phyloP scores from a whole-genome alignment of 2,888 invertebrate genomes.

The Sthenelais limicola region DNA sequence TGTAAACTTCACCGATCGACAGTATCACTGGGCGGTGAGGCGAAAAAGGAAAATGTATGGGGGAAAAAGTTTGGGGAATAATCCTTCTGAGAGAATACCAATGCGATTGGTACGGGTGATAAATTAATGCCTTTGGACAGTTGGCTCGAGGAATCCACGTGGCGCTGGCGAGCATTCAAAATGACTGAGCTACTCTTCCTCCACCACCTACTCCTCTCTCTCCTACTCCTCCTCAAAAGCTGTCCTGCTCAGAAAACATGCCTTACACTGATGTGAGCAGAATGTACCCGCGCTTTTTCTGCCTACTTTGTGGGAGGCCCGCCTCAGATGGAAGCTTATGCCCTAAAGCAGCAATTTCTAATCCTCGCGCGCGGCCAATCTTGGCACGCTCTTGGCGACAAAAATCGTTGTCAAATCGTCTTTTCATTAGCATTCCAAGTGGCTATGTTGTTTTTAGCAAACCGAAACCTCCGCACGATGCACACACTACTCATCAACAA shows the following conservation, averaged over 20 bases:
- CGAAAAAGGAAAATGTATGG: conserved; percentile 10
- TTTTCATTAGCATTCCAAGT: conserved; percentile 38
- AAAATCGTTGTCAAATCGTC: conserved; percentile 36
- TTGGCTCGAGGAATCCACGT: conserved; percentile 24
- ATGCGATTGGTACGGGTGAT: conserved; percentile 29
- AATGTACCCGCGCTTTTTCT: conserved; percentile 19
- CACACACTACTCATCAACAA: neutral
- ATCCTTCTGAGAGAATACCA: conserved; percentile 37
- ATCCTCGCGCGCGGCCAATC: conserved; percentile 26
- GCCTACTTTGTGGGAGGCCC: neutral
- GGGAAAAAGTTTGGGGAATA: conserved; percentile 24
- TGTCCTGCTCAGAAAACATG: conserved; percentile 13
- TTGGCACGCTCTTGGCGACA: conserved; percentile 15
- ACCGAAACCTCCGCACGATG: too few relatives aligned
- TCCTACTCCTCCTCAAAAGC: conserved; percentile 26
- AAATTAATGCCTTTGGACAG: conserved; percentile 36
- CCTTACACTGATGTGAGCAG: conserved; percentile 12
- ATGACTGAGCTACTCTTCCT: conserved; percentile 3
- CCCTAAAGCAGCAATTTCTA: conserved; percentile 39
- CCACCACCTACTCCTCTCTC: too few relatives aligned
- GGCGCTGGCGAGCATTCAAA: conserved; percentile 15
- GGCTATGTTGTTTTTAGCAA: conserved; percentile 32
- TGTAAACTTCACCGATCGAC: conserved; percentile 24
- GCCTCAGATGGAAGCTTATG: conserved; percentile 27
- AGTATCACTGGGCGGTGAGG: conserved; percentile 23